Evolutionary conservation across 2,888 invertebrate genomes (phyloP), one percentile per base, ranked within the genome.

Genomic region (Heliconius sara): DNA sequence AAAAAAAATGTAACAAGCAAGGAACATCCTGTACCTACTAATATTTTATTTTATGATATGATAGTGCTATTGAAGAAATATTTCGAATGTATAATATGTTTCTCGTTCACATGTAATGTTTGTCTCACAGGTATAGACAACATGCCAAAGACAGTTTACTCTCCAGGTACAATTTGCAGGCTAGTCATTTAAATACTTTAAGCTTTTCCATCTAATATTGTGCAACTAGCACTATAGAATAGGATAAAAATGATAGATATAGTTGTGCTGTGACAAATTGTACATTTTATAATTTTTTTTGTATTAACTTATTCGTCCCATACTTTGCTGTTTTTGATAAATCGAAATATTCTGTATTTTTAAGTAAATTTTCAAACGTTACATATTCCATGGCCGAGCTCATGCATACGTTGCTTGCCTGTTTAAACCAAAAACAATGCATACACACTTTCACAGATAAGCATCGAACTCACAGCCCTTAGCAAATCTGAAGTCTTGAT

Each of bases 191-290:
- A 79, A 75, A 63, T 81, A 66, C 68, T 57, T 34, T 79, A 79
- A 76, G 74, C 63, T 76, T 72, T 65, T 76, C 27, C 79, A 86
- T 90, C 90, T 92, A 91, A 91, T 91, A 76, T 76, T 91, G 65
- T 65, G 72, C n/a, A 30, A 52, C 13, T 57, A 72, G 52, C 52
- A 57, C 57, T 57, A 72, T 57, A 72, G 57, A 72, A n/a, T 72
- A 57, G 27, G 30, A 52, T 72, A 57, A 57, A 2, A 72, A n/a
- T 34, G 12, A 13, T 72, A 72, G 52, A 57, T 72, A 13, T 30
- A 57, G 57, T 57, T 22, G 57, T 34, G 7, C 30, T 72, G n/a
- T 57, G 57, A 30, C 72, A 72, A 57, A 72, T 34, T 72, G 52
- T 57, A 72, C 39, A 68, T 27, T 65, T 65, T 65, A 25, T 63